These are phyloP conservation scores for Pedetes capensis DNA, from an alignment of 2,113 vertebrate genomes.

Conservation along the genomic window DNA sequence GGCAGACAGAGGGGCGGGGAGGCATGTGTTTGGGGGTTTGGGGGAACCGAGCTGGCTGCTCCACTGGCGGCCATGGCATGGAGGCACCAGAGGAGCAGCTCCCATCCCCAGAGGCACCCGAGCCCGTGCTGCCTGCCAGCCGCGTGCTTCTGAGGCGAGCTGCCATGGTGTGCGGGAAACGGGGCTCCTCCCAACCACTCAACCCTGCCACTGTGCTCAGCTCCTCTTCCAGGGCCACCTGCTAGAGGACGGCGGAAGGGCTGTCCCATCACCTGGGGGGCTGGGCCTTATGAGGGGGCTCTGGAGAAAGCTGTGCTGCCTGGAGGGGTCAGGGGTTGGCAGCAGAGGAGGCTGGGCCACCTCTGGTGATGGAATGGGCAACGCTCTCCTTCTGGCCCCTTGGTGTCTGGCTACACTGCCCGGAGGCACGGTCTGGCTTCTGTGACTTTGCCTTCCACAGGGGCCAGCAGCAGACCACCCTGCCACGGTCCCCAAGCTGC, in stretches of 20 bases:
- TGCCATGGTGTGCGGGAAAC: neutral
- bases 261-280: neutral
- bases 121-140: neutral
- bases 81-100: no score
- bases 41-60: neutral
- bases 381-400: neutral
- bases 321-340: neutral
- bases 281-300: neutral
- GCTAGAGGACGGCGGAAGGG: neutral
- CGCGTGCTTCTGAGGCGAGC: neutral
- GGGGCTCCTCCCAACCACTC: neutral
- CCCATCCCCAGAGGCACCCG: no score
- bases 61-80: no score
- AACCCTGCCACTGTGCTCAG: neutral
- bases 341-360: constrained; percentile 10
- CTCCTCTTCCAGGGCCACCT: neutral
- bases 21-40: no score
- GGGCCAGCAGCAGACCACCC: constrained; percentile 54
- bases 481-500: constrained; percentile 52
- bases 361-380: neutral
- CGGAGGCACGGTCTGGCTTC: neutral
- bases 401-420: neutral
- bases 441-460: neutral
- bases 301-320: neutral
- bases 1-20: no score